Conservation (phyloP, 2,797 vertebrate genomes). For the Sebastes elongatus region DNA sequence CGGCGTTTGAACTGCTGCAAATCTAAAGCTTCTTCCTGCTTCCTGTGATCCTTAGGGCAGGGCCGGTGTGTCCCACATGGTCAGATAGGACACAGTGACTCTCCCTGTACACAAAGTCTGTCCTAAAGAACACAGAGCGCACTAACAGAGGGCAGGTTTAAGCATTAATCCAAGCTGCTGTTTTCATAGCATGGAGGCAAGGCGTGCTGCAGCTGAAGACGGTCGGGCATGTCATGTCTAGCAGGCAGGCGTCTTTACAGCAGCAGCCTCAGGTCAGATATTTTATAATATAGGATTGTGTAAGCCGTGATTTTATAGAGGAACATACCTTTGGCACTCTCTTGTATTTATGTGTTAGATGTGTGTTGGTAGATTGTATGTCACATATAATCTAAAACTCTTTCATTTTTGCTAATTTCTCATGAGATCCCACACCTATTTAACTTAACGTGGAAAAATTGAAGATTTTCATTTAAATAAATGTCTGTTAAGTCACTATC, state of each 20-base stretch:
- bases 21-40: background rate
- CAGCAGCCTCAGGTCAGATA: conserved; percentile 38
- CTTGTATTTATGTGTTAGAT: background rate
- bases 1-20: background rate
- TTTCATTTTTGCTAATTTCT: background rate
- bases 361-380: background rate
- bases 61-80: conserved; percentile 1
- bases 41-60: conserved; percentile 35
- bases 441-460: too few species aligned
- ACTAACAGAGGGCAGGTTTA: conserved; percentile 44
- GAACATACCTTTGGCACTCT: background rate
- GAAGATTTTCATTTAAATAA: too few species aligned
- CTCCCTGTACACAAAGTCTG: background rate
- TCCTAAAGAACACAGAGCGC: background rate
- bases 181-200: conserved; percentile 38
- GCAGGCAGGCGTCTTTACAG: conserved; percentile 12
- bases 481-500: too few species aligned
- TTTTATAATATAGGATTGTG: background rate
- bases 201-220: background rate
- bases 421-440: background rate
- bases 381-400: background rate
- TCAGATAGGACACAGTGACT: conserved; percentile 27
- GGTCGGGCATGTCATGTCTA: conserved; percentile 56
- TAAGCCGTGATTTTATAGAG: background rate
- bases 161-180: conserved; percentile 54